Conservation (phyloP, 2,113 vertebrate genomes). For the Callorhinus ursinus region DNA sequence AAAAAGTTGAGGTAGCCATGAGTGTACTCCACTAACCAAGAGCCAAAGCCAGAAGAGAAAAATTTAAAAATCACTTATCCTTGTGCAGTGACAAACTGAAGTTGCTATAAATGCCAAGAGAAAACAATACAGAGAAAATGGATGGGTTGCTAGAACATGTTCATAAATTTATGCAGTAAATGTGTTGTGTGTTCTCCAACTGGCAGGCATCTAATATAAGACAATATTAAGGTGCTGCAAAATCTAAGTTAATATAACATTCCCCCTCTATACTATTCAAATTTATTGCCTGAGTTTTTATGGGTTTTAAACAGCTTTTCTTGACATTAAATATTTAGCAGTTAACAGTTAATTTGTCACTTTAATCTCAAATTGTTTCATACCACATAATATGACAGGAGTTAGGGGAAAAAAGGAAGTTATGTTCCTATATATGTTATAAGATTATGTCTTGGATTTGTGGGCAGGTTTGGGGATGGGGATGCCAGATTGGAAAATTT, state of each 20-base stretch:
- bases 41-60: constrained; percentile 22
- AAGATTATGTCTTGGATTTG: not conserved
- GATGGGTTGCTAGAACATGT: constrained; percentile 61
- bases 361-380: constrained; percentile 74
- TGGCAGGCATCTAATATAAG: constrained; percentile 59
- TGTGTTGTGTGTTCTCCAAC: constrained; percentile 38
- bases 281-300: constrained; percentile 73
- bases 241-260: constrained; percentile 67
- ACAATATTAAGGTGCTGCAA: constrained; percentile 66
- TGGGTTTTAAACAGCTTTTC: constrained; percentile 71
- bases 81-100: constrained; percentile 61
- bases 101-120: constrained; percentile 74
- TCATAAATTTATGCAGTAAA: constrained; percentile 81
- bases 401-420: not conserved
- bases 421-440: not conserved
- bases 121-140: constrained; percentile 78
- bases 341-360: constrained; percentile 78
- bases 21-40: not conserved
- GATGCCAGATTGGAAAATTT: not conserved
- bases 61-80: constrained; percentile 69
- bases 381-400: not conserved
- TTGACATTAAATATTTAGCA: constrained; percentile 80
- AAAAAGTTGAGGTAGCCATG: constrained; percentile 1
- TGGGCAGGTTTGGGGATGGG: not conserved
- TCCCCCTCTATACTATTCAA: constrained; percentile 64